A percentile compares a stretch with the other conserved stretches of the same genome.
These are phyloP conservation scores for Gymnoscelis rufifasciata DNA, from an alignment of 2,888 invertebrate genomes.

Conservation along the genomic window DNA sequence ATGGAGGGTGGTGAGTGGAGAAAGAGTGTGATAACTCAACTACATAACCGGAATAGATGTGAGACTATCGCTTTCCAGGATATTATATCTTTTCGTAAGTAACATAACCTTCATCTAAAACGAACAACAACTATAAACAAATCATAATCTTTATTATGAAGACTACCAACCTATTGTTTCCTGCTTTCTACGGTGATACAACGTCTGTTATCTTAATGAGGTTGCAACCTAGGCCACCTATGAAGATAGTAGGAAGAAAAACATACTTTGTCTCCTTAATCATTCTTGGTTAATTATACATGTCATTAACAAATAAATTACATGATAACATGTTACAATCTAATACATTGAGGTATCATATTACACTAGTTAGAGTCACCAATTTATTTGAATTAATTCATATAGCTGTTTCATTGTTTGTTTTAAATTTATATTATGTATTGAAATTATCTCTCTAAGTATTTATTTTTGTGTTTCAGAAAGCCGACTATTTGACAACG, in stretches of 20 bases:
- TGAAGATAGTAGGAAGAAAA: background rate
- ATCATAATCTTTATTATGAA: conserved; percentile 34
- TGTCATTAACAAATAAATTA: background rate
- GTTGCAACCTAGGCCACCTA: conserved; percentile 11
- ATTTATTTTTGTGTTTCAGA: conserved; percentile 78
- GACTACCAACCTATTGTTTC: conserved; percentile 34
- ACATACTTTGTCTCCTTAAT: background rate
- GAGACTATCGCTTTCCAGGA: conserved; percentile 88
- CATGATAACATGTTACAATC: background rate
- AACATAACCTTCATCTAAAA: conserved; percentile 49
- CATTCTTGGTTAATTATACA: background rate
- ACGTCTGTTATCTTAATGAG: conserved; percentile 9
- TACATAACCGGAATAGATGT: conserved; percentile 86
- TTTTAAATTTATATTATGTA: too few relatives aligned
- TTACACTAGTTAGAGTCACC: too few relatives aligned
- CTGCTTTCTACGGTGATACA: conserved; percentile 18
- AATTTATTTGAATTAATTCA: too few relatives aligned
- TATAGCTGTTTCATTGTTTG: too few relatives aligned
- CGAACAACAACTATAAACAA: conserved; percentile 9
- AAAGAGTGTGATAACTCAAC: conserved; percentile 82
- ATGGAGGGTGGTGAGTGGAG: conserved; percentile 82
- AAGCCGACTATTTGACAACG: conserved; percentile 90
- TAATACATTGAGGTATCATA: background rate
- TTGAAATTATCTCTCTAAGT: too few relatives aligned
- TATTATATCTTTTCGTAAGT: conserved; percentile 89